Percentiles rank a stretch among this genome's conserved stretches.
These are phyloP conservation scores for Volucella inanis DNA, from an alignment of 2,888 invertebrate genomes.

Conservation along the genomic window DNA sequence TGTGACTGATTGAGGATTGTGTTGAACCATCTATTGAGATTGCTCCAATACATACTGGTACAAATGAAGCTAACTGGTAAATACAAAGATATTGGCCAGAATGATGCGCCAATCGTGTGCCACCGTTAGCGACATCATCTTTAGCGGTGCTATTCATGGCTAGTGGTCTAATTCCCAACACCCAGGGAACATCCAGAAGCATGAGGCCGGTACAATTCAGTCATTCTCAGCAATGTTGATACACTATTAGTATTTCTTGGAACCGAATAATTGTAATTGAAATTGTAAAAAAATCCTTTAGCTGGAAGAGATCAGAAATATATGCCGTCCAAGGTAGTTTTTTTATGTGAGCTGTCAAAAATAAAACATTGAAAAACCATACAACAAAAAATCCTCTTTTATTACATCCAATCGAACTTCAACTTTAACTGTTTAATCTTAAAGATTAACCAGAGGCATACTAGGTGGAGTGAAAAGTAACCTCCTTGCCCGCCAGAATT, in stretches of 20 bases:
- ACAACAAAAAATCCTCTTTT: too few species aligned
- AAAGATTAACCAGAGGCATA: too few species aligned
- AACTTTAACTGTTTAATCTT: too few species aligned
- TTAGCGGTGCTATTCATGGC: conserved; percentile 94
- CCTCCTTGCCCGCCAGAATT: too few species aligned
- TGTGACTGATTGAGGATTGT: conserved; percentile 95
- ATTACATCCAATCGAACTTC: too few species aligned
- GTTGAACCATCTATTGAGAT: conserved; percentile 96
- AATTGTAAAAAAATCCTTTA: too few species aligned
- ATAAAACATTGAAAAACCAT: too few species aligned
- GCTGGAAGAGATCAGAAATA: too few species aligned
- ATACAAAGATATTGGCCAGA: conserved; percentile 97
- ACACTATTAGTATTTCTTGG: conserved; percentile 93
- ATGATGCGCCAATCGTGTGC: conserved; percentile 96
- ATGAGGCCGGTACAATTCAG: conserved; percentile 95
- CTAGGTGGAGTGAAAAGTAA: too few species aligned
- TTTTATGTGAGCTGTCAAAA: too few species aligned
- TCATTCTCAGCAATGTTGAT: conserved; percentile 96
- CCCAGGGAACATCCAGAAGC: conserved; percentile 98
- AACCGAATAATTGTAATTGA: conserved; percentile 87
- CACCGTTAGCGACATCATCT: conserved; percentile 91
- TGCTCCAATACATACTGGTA: conserved; percentile 92
- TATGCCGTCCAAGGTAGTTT: too few species aligned
- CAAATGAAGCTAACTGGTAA: conserved; percentile 92
- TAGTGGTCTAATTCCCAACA: conserved; percentile 95